Conservation (phyloP, 2,797 vertebrate genomes). For the Catharus ustulatus region DNA sequence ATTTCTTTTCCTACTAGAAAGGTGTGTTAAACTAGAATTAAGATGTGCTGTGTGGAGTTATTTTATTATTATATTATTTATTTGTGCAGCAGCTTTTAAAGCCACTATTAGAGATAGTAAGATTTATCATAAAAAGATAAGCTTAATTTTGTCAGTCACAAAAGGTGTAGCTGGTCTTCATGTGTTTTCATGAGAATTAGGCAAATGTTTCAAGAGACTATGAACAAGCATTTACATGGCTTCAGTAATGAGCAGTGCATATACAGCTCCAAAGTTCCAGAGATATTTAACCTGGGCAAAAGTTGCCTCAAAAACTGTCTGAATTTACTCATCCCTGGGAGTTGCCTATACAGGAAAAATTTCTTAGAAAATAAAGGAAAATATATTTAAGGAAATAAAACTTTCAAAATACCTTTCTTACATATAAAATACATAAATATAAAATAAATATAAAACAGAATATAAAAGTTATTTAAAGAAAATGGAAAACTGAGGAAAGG, state of each 20-base stretch:
- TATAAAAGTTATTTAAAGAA: neutral
- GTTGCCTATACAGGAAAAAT: neutral
- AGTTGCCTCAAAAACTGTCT: neutral
- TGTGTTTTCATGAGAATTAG: neutral
- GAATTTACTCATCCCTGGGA: neutral
- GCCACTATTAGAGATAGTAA: neutral
- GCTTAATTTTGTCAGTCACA: neutral
- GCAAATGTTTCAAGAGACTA: neutral
- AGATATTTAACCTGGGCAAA: neutral
- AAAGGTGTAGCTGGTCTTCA: neutral
- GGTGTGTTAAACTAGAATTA: neutral
- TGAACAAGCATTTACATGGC: neutral
- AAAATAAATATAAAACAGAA: neutral
- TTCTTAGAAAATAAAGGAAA: neutral
- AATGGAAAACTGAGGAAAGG: neutral
- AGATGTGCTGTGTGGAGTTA: neutral
- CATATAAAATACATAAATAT: neutral
- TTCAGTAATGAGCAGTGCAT: neutral
- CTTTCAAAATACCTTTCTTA: neutral
- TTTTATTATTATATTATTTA: neutral
- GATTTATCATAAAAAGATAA: slow-evolving; percentile 20
- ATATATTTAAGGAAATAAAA: neutral
- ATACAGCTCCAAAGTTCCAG: neutral
- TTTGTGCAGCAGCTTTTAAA: neutral
- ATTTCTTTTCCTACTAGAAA: neutral